Evolutionary conservation across 2,113 vertebrate species (phyloP).

Genomic region (Canis aureus): DNA sequence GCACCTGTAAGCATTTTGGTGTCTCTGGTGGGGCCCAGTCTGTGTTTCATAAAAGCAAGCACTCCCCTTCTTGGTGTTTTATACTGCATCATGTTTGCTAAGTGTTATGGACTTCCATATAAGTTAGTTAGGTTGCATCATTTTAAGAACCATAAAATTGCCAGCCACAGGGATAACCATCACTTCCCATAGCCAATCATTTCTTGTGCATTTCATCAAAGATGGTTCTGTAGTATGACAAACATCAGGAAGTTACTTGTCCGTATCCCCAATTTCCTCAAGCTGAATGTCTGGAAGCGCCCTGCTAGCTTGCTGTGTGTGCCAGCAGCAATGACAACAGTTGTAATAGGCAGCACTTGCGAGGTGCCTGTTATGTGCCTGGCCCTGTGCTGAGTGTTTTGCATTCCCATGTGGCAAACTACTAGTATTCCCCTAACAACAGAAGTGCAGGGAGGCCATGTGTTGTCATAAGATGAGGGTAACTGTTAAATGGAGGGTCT

Average conservation of each 20-base stretch:
- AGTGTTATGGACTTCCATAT: background rate
- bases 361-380: fast-evolving
- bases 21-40: background rate
- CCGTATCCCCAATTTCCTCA: background rate
- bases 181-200: background rate
- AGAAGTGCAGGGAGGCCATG: background rate
- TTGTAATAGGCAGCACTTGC: background rate
- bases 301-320: background rate
- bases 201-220: background rate
- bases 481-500: background rate
- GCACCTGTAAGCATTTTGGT: background rate
- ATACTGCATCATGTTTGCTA: background rate
- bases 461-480: background rate
- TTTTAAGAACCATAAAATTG: background rate
- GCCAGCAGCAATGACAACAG: fast-evolving
- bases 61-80: background rate
- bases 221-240: background rate
- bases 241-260: background rate
- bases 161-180: background rate
- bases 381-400: fast-evolving
- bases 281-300: background rate
- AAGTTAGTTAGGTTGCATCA: background rate
- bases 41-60: background rate
- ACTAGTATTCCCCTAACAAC: background rate
- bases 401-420: fast-evolving